Base-by-base conservation (phyloP, 2,797 vertebrate genomes). In the Lutjanus argentimaculatus region DNA sequence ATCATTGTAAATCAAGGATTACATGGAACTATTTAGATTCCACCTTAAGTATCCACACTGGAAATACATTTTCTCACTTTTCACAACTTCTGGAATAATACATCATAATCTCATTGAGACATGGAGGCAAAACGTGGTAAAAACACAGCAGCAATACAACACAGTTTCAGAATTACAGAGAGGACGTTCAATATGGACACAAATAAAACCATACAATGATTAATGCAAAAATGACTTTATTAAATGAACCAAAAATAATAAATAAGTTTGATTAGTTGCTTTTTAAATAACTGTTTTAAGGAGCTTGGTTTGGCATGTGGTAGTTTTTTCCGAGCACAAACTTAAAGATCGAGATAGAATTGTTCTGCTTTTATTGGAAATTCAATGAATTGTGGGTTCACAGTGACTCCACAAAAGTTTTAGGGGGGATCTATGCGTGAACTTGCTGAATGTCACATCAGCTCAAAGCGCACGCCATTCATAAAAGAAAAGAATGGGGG, bases 401-500 rank as follows among this genome's bases (percentile, higher is more conserved):
- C 30, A 56, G 3, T 12, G 40, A 40, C 4, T 57, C 49, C 12
- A 17, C 21, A 53, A 43, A 67, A 8, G 68, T 30, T 53, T 55
- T 48, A 3, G 6, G 49, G 12, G n/a, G 46, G 15, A 1, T 43
- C 15, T 15, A 9, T 7, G 12, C 8, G 17, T 57, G 17, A 73
- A 59, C 17, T 64, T 36, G 62, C 56, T 56, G 52, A 69, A 43
- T 49, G 30, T 51, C 17, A 11, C 48, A 55, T 57, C 46, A 46
- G 57, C 40, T 43, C 40, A 75, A 68, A 68, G 61, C 25, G 13
- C 45, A 51, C 25, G 6, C 9, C n/a, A 52, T 81, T 77, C 51
- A 72, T 49, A 67, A 83, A 79, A 79, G n/a, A 56, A 43, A 59
- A 57, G 8, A 19, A 19, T 16, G 61, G 61, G 64, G 64, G 70